Percentiles rank a stretch among this genome's conserved stretches.
Conservation (phyloP, 2,797 vertebrate species). For the Atherinosoma microstoma region DNA sequence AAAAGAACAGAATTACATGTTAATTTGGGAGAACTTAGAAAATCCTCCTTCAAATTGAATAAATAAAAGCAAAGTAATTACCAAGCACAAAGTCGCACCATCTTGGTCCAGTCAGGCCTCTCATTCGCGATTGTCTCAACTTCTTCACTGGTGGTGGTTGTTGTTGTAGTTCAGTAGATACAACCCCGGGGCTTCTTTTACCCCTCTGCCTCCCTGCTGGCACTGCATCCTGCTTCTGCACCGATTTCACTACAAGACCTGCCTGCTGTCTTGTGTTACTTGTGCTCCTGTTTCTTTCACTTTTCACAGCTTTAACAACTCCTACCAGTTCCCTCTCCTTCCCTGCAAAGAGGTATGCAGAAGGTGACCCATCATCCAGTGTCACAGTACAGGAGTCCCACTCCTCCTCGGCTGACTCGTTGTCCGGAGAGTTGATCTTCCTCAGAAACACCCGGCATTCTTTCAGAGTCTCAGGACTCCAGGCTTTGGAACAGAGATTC, state of each 20-base stretch:
- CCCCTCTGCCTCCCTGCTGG: slow-evolving; percentile 56
- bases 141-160: slow-evolving; percentile 78
- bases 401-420: slow-evolving; percentile 79
- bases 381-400: slow-evolving; percentile 83
- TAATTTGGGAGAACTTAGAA: neutral
- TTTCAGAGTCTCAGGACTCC: slow-evolving; percentile 90
- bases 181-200: slow-evolving; percentile 66
- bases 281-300: slow-evolving; percentile 52
- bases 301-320: slow-evolving; percentile 76
- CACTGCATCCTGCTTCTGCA: slow-evolving; percentile 45
- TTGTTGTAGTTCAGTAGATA: slow-evolving; percentile 63
- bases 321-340: slow-evolving; percentile 62
- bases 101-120: slow-evolving; percentile 77
- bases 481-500: slow-evolving; percentile 81
- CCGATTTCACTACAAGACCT: slow-evolving; percentile 42
- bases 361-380: slow-evolving; percentile 78
- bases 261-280: slow-evolving; percentile 45
- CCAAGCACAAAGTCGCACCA: slow-evolving; percentile 93
- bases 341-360: slow-evolving; percentile 67
- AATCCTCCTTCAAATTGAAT: slow-evolving; percentile 14
- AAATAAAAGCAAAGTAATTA: slow-evolving; percentile 76
- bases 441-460: slow-evolving; percentile 96
- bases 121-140: slow-evolving; percentile 84
- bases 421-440: slow-evolving; percentile 91
- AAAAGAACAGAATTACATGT: neutral